A percentile compares a stretch with the other conserved stretches of the same genome.
Evolutionary conservation across 2,797 vertebrate genomes (phyloP).

Genomic region (Anas flavirostris): DNA sequence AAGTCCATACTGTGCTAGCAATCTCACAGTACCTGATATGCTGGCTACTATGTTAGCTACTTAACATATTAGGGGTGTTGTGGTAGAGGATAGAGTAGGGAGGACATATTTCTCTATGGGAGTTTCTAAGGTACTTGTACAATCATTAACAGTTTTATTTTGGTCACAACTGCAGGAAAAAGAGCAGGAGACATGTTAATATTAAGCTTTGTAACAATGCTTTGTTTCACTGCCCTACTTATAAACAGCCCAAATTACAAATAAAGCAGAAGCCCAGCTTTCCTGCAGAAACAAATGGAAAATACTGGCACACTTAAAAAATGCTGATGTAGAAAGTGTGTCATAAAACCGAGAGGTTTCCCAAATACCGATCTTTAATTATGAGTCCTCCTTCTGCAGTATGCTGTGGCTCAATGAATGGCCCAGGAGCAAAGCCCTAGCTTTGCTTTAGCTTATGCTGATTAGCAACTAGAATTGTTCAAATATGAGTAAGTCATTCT

Average conservation of each 20-base stretch:
- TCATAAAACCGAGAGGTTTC: not conserved
- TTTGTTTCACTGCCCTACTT: not conserved
- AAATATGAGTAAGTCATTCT: not conserved
- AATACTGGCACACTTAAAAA: not conserved
- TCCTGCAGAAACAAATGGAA: not conserved
- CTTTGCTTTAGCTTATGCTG: not conserved
- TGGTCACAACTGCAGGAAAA: not conserved
- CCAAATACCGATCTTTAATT: not conserved
- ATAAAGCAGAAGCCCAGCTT: not conserved
- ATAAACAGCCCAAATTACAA: not conserved
- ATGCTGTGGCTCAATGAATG: not conserved
- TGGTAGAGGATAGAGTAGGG: not conserved
- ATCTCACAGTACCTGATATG: not conserved
- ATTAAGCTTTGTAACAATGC: not conserved
- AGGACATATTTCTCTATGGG: not conserved
- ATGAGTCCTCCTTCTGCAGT: not conserved
- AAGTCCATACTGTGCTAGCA: not conserved
- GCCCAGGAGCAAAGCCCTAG: not conserved
- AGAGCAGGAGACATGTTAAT: not conserved
- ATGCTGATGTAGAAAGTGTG: not conserved
- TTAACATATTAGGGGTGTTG: not conserved
- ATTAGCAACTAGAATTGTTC: not conserved
- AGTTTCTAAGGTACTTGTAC: not conserved
- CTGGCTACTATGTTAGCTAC: not conserved
- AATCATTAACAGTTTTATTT: slow-evolving; percentile 20